These are phyloP conservation scores for Sula dactylatra DNA, from an alignment of 2,113 vertebrate genomes.

Conservation along the genomic window DNA sequence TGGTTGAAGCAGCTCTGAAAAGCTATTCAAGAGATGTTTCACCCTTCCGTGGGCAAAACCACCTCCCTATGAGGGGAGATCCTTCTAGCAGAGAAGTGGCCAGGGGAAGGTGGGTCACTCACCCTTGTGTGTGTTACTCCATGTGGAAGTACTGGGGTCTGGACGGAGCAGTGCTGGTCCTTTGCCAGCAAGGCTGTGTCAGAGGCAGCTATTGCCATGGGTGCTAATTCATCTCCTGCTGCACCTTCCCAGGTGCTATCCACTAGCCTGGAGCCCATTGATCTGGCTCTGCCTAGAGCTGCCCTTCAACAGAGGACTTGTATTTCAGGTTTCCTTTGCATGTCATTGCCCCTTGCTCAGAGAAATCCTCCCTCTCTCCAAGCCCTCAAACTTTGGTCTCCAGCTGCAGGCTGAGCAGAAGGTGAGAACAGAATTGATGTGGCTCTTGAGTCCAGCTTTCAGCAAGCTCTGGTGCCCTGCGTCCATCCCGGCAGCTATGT, in stretches of 20 bases:
- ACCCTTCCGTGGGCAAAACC: not conserved
- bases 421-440: not conserved
- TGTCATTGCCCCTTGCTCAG: not conserved
- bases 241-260: not conserved
- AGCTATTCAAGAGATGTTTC: fast-evolving
- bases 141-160: fast-evolving
- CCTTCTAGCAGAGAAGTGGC: not conserved
- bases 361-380: not conserved
- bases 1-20: not conserved
- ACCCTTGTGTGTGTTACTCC: not conserved
- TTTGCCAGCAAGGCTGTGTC: not conserved
- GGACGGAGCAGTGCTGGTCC: not conserved
- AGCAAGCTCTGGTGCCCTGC: not conserved
- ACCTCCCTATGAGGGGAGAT: not conserved
- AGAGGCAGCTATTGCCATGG: not conserved
- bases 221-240: not conserved
- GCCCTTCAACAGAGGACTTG: not conserved
- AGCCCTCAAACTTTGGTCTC: not conserved
- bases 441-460: not conserved
- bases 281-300: not conserved
- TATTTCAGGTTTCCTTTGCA: not conserved
- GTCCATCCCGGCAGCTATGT: not conserved
- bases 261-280: not conserved
- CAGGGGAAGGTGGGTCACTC: not conserved
- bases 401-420: not conserved